These are phyloP conservation scores for Plagodis dolabraria DNA, from an alignment of 2,888 invertebrate species.

Conservation along the genomic window DNA sequence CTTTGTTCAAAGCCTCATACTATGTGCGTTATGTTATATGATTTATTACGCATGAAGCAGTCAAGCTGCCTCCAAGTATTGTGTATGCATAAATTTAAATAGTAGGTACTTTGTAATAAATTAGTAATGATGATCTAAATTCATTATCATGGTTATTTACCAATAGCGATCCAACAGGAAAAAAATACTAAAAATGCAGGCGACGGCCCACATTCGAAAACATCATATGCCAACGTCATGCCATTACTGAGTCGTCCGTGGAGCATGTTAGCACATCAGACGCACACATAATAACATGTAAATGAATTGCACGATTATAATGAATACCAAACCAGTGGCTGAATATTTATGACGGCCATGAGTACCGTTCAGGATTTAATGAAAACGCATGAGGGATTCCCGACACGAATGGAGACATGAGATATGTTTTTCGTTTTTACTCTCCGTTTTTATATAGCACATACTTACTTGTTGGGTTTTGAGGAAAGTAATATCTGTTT, in stretches of 20 bases:
- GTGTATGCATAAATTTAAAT: too few relatives aligned
- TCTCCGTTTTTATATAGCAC: constrained; percentile 9
- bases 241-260: constrained; percentile 33
- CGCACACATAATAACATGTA: constrained; percentile 69
- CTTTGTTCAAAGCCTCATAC: too few relatives aligned
- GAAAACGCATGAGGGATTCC: constrained; percentile 37
- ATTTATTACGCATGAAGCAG: too few relatives aligned
- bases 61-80: too few relatives aligned
- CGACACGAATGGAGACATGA: constrained; percentile 33
- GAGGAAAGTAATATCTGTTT: constrained; percentile 12
- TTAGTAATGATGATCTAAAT: too few relatives aligned
- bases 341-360: constrained; percentile 69
- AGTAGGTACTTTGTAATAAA: too few relatives aligned
- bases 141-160: too few relatives aligned
- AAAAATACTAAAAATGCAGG: constrained; percentile 3
- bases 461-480: constrained; percentile 5
- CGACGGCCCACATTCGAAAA: not conserved
- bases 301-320: constrained; percentile 75
- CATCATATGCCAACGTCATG: constrained; percentile 21
- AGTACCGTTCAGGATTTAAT: constrained; percentile 57
- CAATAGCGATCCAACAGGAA: not conserved
- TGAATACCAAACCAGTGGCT: constrained; percentile 65
- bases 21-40: too few relatives aligned
- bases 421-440: constrained; percentile 27
- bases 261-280: constrained; percentile 51